A percentile compares a stretch with the other conserved stretches of the same genome.
Conservation (phyloP, 2,797 vertebrate genomes). For the Setipinna tenuifilis region DNA sequence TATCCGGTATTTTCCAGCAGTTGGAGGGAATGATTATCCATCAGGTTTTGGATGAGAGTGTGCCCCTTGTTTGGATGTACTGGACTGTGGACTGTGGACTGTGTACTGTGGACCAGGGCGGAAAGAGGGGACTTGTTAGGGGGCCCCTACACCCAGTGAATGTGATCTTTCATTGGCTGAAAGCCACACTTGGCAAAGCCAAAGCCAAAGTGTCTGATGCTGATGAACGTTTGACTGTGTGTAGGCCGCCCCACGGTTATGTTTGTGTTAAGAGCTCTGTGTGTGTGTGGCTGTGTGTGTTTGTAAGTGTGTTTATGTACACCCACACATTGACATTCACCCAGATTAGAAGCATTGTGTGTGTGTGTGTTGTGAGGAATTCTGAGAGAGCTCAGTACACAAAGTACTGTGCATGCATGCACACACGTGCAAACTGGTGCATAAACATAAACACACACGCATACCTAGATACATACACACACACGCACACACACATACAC, state of each 20-base stretch:
- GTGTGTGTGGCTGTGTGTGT: neutral
- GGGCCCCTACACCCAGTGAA: neutral
- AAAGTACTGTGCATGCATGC: neutral
- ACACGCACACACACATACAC: too few relatives aligned
- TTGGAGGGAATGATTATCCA: neutral
- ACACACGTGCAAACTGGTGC: neutral
- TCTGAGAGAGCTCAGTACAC: conserved; percentile 19
- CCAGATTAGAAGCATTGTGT: neutral
- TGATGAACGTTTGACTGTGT: neutral
- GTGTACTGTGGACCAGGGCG: neutral
- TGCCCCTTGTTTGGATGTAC: neutral
- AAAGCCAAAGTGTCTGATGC: neutral
- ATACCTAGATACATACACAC: too few relatives aligned
- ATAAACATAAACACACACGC: neutral
- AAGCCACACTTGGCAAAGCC: neutral
- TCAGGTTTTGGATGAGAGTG: neutral
- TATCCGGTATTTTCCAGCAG: conserved; percentile 1
- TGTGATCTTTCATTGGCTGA: neutral
- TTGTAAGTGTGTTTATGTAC: neutral
- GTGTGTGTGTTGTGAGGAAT: neutral
- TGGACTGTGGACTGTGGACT: neutral
- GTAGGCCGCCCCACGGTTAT: too few relatives aligned
- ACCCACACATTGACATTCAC: neutral
- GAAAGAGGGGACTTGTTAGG: neutral
- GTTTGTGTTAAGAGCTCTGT: neutral